phyloP scores from a whole-genome alignment of 2,797 vertebrate genomes.

The Semaprochilodus insignis region DNA sequence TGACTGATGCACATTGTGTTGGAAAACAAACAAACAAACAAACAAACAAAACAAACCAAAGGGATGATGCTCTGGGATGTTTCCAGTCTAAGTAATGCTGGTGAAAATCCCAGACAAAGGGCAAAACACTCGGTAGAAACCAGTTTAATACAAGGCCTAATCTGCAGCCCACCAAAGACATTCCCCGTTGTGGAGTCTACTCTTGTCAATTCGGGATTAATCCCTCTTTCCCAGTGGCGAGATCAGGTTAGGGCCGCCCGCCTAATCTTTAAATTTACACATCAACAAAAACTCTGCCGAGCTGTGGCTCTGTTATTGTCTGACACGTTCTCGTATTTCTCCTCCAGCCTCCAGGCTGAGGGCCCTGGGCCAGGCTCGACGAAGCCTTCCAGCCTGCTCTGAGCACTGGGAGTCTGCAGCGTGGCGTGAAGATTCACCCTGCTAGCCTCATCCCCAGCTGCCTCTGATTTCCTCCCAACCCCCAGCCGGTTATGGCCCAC shows the following conservation, averaged over 20 bases:
- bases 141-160: neutral
- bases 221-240: neutral
- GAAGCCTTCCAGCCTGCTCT: conserved; percentile 11
- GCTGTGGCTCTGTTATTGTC: neutral
- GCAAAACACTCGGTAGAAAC: neutral
- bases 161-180: neutral
- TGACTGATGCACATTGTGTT: neutral
- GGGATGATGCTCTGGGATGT: neutral
- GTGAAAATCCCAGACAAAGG: neutral
- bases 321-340: conserved; percentile 14
- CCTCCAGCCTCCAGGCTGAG: neutral
- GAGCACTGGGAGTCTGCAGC: neutral
- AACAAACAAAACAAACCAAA: neutral
- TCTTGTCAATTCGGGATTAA: neutral
- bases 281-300: neutral
- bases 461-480: conserved; percentile 71
- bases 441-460: conserved; percentile 69
- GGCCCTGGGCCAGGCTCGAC: conserved; percentile 1
- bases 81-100: neutral
- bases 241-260: neutral
- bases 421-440: conserved; percentile 46
- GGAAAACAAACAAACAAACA: neutral
- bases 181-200: no score
- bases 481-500: conserved; percentile 67
- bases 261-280: conserved; percentile 18